A percentile compares a stretch with the other conserved stretches of the same genome.
These are phyloP conservation scores for Polydrusus cervinus DNA, from an alignment of 2,888 invertebrate genomes.

Conservation along the genomic window DNA sequence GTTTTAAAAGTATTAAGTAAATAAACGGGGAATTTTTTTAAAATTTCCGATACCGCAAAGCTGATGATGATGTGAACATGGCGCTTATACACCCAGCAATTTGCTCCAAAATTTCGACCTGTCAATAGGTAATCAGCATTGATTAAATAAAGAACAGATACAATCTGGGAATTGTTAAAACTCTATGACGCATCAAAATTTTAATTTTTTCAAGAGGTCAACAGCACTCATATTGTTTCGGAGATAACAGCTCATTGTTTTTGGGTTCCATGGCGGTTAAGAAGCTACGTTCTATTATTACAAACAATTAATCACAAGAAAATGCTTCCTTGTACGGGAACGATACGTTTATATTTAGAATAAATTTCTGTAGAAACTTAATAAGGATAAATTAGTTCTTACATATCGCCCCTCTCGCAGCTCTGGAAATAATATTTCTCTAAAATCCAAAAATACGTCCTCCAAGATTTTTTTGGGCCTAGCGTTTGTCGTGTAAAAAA, in stretches of 20 bases:
- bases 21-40: neutral
- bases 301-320: neutral
- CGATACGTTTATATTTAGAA: too few species aligned
- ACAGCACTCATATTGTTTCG: constrained; percentile 46
- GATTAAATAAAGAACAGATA: constrained; percentile 49
- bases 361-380: too few species aligned
- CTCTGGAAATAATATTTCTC: too few species aligned
- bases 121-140: constrained; percentile 48
- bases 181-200: constrained; percentile 47
- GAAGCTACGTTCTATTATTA: constrained; percentile 4
- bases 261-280: constrained; percentile 9
- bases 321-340: too few species aligned
- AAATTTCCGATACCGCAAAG: neutral
- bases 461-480: too few species aligned
- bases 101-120: constrained; percentile 41
- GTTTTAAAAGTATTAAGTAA: neutral
- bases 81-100: constrained; percentile 15
- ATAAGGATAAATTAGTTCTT: too few species aligned
- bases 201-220: constrained; percentile 41
- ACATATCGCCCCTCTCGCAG: too few species aligned
- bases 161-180: constrained; percentile 45
- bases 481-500: too few species aligned
- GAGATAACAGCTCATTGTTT: constrained; percentile 35
- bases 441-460: too few species aligned
- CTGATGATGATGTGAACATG: neutral